Evolutionary conservation across 2,113 vertebrate genomes (phyloP).

Genomic region (Lepisosteus osseus): DNA sequence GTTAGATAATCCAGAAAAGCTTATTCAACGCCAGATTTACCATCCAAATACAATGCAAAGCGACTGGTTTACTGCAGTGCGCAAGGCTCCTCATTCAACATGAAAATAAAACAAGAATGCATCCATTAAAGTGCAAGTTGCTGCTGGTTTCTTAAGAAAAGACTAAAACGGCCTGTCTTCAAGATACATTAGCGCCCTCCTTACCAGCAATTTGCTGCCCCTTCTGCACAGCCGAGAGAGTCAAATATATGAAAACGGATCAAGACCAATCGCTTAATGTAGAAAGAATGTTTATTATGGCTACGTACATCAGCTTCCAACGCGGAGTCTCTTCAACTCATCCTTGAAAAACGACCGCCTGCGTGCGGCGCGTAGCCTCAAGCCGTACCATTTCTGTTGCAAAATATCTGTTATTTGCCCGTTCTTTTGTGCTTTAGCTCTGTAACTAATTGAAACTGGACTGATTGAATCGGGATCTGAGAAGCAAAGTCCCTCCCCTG

Average conservation of each 20-base stretch:
- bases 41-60: slow-evolving; percentile 37
- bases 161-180: slow-evolving; percentile 37
- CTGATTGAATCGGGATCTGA: slow-evolving; percentile 44
- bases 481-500: slow-evolving; percentile 35
- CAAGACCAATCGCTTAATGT: slow-evolving; percentile 18
- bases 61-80: slow-evolving; percentile 61
- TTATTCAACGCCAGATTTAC: slow-evolving; percentile 28
- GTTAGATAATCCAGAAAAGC: slow-evolving; percentile 40
- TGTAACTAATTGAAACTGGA: slow-evolving; percentile 48
- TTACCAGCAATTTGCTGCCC: slow-evolving; percentile 37
- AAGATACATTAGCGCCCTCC: slow-evolving; percentile 46
- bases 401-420: background rate
- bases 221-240: slow-evolving; percentile 42
- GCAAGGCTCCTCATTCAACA: slow-evolving; percentile 48
- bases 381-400: background rate
- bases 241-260: slow-evolving; percentile 29
- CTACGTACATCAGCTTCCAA: slow-evolving; percentile 3
- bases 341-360: background rate
- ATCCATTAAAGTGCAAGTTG: slow-evolving; percentile 25
- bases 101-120: slow-evolving; percentile 21
- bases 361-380: background rate
- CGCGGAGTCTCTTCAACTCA: slow-evolving; percentile 7
- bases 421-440: slow-evolving; percentile 30
- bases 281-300: slow-evolving; percentile 10
- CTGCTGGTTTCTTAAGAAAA: slow-evolving; percentile 39